Evolutionary conservation across 2,113 vertebrate species (phyloP).

Genomic region (Piliocolobus tephrosceles): DNA sequence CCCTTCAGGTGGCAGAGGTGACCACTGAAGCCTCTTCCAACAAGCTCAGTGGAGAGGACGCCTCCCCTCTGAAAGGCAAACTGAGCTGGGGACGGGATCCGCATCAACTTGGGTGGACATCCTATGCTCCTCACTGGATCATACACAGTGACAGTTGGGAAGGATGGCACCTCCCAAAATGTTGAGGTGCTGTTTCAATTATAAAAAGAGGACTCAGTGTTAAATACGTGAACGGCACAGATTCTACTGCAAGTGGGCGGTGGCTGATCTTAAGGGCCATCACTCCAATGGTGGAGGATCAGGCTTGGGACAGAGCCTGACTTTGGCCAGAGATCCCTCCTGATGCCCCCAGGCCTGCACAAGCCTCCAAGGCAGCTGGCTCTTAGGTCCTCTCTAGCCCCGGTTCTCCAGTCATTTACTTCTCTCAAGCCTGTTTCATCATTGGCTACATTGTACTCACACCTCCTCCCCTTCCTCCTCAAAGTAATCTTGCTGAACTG

Average conservation of each 20-base stretch:
- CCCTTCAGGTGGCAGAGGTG: neutral
- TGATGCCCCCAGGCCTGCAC: neutral
- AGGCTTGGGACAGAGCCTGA: neutral
- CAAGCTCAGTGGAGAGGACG: neutral
- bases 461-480: neutral
- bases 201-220: neutral
- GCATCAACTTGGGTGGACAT: rapidly evolving
- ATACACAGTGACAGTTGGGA: rapidly evolving
- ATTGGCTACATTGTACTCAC: neutral
- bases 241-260: no score
- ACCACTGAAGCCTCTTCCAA: neutral
- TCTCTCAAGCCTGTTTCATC: neutral
- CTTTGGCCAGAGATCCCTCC: neutral
- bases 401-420: rapidly evolving
- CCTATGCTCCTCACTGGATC: neutral
- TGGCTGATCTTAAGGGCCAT: no score
- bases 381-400: neutral
- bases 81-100: rapidly evolving
- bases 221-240: neutral
- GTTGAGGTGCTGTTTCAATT: neutral
- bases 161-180: neutral
- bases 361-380: neutral
- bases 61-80: neutral
- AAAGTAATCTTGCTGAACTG: neutral
- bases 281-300: rapidly evolving